phyloP scores from a whole-genome alignment of 92 coral and sea anemone genomes.

The Meandrina meandrites region DNA sequence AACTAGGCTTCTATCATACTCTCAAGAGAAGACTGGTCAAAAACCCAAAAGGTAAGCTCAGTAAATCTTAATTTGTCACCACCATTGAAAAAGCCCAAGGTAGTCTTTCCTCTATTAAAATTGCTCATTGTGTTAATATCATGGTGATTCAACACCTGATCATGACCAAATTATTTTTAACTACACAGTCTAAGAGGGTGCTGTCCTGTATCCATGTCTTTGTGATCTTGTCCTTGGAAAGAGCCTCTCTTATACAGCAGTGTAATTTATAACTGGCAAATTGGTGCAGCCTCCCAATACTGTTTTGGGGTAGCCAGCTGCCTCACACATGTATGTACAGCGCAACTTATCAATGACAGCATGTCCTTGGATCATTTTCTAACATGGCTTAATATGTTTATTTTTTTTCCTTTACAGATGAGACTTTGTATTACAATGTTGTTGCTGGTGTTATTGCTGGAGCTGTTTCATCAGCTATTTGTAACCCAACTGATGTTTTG shows the following conservation, averaged over 20 bases:
- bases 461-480: constrained; percentile 84
- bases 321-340: not conserved
- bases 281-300: no score
- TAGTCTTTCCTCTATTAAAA: no score
- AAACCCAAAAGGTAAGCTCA: constrained; percentile 77
- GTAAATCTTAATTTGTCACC: not conserved
- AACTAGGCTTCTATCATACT: constrained; percentile 93
- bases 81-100: not conserved
- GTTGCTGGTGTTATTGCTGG: constrained; percentile 90
- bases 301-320: no score
- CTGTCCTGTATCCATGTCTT: no score
- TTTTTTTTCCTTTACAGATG: constrained; percentile 73
- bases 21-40: constrained; percentile 85
- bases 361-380: no score
- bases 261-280: no score
- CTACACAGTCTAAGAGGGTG: no score
- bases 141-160: no score
- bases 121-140: no score
- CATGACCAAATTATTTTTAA: no score
- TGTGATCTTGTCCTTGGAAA: not conserved
- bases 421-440: constrained; percentile 78
- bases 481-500: constrained; percentile 96
- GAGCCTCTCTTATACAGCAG: no score
- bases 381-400: not conserved
- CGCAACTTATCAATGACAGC: no score